Base-by-base conservation (phyloP, 2,888 invertebrate genomes). In the Lepidochitona cinerea region DNA sequence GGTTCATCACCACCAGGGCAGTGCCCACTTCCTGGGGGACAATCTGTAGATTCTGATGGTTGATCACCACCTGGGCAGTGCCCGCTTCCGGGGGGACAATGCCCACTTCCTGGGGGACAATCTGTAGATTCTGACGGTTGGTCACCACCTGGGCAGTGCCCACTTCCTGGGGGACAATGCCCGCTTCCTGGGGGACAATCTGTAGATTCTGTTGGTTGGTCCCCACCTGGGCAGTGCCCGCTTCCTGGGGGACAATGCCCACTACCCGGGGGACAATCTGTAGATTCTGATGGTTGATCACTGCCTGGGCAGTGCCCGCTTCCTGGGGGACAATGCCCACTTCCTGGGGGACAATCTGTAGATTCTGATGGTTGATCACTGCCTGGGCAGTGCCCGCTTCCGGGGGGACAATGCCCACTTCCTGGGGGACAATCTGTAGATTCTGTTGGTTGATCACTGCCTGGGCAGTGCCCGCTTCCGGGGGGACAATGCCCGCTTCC, bases 1-100 rank as follows among this genome's bases (percentile, higher is more conserved):
- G 66, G 70, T n/a, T 74, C 69, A 54, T 72, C 76, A 36, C 74
- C 69, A 18, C 54, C 54, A 36, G 70, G 71, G 37, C 71, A 71
- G 32, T 54, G 54, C 7, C 54, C 54, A 54, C 26, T 54, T 54
- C 54, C 54, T 7, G 54, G 54, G 23, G 54, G 14, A 37, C 72
- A 75, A 35, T 41, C 72, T 23, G 70, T 35, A 0, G 54, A 67
- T 64, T 73, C 68, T n/a, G 73, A 32, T 66, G 65, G 72, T 18
- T 65, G 74, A 23, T 72, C 75, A 67, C 70, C 69, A n/a, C 52
- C 66, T 2, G n/a, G n/a, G n/a, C 79, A 79, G 35, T 77, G 75
- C 0, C 54, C 73, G 35, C 65, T 70, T 59, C 72, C 49, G 18
- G 41, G 41, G 18, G 77, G 77, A 53, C 79, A 79, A 37, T 77